A percentile compares a stretch with the other conserved stretches of the same genome.
phyloP scores from a whole-genome alignment of 2,797 vertebrate genomes.

The Enteromius trimaculatus region DNA sequence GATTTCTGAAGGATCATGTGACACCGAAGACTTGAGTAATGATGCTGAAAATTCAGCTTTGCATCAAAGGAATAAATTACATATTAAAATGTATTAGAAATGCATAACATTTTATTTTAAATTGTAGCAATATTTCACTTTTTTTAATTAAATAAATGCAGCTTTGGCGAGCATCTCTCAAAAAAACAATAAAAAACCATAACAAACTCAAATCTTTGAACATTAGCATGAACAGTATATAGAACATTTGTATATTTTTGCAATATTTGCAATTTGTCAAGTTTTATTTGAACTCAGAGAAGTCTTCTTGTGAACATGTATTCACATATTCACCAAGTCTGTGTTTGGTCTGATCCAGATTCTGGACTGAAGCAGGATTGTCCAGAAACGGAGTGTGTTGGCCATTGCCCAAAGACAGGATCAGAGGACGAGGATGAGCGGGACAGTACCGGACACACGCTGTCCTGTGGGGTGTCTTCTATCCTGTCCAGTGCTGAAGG shows the following conservation, averaged over 20 bases:
- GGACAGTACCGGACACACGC: conserved; percentile 62
- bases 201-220: not conserved
- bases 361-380: conserved; percentile 11
- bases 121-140: not conserved
- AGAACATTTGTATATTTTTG: not conserved
- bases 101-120: not conserved
- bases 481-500: conserved; percentile 83
- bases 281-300: too few relatives aligned
- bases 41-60: not conserved
- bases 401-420: conserved; percentile 40
- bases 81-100: not conserved
- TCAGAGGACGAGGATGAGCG: conserved; percentile 76
- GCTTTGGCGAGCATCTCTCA: not conserved
- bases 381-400: conserved; percentile 13
- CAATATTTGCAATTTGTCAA: too few relatives aligned
- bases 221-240: not conserved
- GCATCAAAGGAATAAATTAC: not conserved
- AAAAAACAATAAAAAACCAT: too few relatives aligned
- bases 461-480: conserved; percentile 74
- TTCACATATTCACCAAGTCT: conserved; percentile 11
- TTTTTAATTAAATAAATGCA: not conserved
- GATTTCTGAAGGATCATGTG: not conserved
- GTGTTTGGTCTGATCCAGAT: conserved; percentile 72
- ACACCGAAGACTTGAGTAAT: not conserved
- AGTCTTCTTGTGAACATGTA: not conserved